A percentile compares a stretch with the other conserved stretches of the same genome.
Evolutionary conservation across 1,140 invertebrate species (phyloP).

Genomic region (Habropoda laboriosa): DNA sequence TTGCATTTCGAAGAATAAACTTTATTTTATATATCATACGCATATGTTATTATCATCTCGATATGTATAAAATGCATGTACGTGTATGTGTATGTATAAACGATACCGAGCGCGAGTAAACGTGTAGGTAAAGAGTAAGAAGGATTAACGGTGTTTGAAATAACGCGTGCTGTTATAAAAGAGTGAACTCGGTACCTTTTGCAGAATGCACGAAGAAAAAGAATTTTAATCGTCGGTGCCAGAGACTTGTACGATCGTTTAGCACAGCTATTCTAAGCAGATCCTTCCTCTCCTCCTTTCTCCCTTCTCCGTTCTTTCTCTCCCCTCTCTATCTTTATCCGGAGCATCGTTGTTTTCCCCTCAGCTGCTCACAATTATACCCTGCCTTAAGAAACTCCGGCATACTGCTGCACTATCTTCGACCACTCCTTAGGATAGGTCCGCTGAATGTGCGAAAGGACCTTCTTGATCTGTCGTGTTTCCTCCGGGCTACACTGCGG

Average conservation of each 20-base stretch:
- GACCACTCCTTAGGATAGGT: conserved; percentile 88
- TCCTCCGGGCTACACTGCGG: conserved; percentile 86
- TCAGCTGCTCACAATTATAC: conserved; percentile 22
- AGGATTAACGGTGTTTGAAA: not conserved
- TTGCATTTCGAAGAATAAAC: not conserved
- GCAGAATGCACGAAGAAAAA: too few species aligned
- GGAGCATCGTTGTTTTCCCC: conserved; percentile 4
- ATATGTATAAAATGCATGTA: not conserved
- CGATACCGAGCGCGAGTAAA: not conserved
- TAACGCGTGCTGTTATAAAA: not conserved
- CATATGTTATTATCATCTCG: not conserved
- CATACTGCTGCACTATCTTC: conserved; percentile 86
- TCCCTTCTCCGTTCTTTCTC: too few species aligned
- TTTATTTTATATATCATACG: too few species aligned
- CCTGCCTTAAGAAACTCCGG: conserved; percentile 69
- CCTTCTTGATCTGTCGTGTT: conserved; percentile 86
- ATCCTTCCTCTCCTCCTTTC: not conserved
- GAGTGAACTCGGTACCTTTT: not conserved
- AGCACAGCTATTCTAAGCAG: not conserved
- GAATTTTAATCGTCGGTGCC: not conserved
- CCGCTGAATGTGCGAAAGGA: conserved; percentile 86
- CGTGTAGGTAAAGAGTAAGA: not conserved
- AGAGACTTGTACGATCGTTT: not conserved
- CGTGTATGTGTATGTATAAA: not conserved
- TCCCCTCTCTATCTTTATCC: conserved; percentile 4